phyloP scores from a whole-genome alignment of 2,113 vertebrate genomes.

The Oncorhynchus tshawytscha region DNA sequence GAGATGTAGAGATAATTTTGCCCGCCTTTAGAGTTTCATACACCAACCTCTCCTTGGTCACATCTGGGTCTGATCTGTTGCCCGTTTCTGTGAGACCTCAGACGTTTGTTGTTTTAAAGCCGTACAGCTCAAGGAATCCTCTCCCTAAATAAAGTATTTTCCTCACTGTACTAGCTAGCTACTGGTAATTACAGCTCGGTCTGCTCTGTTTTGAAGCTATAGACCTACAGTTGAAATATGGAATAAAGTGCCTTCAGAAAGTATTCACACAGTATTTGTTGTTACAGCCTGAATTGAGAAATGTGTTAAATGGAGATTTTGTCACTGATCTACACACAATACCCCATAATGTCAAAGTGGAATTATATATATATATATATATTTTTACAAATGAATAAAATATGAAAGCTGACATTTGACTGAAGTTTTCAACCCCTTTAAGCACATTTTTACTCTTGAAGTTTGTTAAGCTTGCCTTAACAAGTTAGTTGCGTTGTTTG shows the following conservation, averaged over 20 bases:
- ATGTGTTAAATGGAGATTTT: no score
- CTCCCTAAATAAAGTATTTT: background rate
- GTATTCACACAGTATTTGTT: no score
- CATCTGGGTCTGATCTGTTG: constrained; percentile 36
- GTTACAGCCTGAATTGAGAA: no score
- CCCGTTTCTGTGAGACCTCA: background rate
- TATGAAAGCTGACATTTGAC: no score
- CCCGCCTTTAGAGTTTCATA: background rate
- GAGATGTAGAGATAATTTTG: background rate
- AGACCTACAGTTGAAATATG: background rate
- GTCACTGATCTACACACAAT: no score
- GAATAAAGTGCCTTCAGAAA: background rate
- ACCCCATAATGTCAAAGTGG: no score
- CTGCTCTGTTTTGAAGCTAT: background rate
- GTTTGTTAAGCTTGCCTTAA: no score
- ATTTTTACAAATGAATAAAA: no score
- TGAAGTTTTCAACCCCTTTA: no score
- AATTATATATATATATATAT: no score
- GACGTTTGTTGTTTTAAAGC: constrained; percentile 11
- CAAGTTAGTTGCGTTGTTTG: no score
- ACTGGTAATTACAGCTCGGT: background rate
- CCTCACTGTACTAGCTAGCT: background rate
- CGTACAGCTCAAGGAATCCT: background rate
- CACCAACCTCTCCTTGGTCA: background rate
- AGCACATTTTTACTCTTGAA: no score